phyloP scores from a whole-genome alignment of 2,797 vertebrate species.

The Botia kubotai region DNA sequence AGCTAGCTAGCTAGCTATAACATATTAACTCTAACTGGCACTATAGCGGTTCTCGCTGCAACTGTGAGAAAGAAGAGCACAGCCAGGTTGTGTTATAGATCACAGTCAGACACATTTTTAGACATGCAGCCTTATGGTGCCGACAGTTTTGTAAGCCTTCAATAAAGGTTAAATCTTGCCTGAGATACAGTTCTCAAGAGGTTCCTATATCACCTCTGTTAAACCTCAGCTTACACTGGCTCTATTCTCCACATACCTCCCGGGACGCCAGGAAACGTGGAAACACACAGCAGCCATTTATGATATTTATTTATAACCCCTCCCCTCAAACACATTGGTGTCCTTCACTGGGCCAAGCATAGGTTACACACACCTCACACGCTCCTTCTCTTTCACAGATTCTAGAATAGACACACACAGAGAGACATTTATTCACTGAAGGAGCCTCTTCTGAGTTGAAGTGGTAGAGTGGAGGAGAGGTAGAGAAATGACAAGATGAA shows the following conservation, averaged over 20 bases:
- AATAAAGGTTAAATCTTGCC: constrained; percentile 57
- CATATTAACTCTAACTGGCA: background rate
- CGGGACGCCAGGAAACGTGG: constrained; percentile 14
- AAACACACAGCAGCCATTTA: constrained; percentile 57
- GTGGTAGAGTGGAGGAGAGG: background rate
- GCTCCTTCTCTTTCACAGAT: constrained; percentile 22
- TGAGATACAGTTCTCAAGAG: constrained; percentile 70
- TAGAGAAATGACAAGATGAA: constrained; percentile 34
- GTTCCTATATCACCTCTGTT: constrained; percentile 71
- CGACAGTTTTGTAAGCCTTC: constrained; percentile 20
- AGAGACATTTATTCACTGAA: constrained; percentile 11
- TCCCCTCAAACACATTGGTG: constrained; percentile 34
- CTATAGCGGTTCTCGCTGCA: background rate
- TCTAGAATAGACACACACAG: constrained; percentile 4
- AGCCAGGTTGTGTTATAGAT: background rate
- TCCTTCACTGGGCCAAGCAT: constrained; percentile 17
- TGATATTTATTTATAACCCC: constrained; percentile 48
- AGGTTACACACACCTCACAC: constrained; percentile 15
- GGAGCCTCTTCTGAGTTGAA: background rate
- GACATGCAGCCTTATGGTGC: background rate
- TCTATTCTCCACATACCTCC: constrained; percentile 61
- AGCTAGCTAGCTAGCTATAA: background rate
- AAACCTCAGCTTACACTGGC: constrained; percentile 63
- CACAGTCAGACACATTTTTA: background rate
- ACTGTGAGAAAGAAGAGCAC: background rate